These are phyloP conservation scores for Malthinus seriepunctatus DNA, from an alignment of 2,888 invertebrate genomes.

Conservation along the genomic window DNA sequence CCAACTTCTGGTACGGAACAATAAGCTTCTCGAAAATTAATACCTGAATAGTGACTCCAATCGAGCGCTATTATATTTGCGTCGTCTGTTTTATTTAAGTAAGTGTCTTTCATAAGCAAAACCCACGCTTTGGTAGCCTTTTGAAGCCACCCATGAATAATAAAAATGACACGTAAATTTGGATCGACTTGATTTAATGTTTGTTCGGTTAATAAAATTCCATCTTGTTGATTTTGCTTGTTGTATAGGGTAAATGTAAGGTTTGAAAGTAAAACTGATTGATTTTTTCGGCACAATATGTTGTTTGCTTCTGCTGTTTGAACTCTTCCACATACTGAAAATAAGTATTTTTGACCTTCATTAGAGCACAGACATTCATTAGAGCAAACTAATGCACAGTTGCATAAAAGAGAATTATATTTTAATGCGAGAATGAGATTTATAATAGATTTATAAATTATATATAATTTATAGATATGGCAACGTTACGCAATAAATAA, in stretches of 20 bases:
- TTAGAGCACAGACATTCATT: no score
- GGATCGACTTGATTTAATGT: neutral
- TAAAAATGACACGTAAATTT: neutral
- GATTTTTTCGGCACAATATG: no score
- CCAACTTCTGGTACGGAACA: slow-evolving; percentile 1
- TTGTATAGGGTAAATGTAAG: neutral
- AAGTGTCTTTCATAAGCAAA: neutral
- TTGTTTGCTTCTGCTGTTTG: no score
- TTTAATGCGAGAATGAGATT: no score
- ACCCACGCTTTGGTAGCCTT: neutral
- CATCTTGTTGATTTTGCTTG: neutral
- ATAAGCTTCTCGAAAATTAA: neutral
- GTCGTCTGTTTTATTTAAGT: neutral
- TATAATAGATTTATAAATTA: no score
- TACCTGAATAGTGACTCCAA: neutral
- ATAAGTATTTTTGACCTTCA: no score
- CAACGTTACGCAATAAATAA: no score
- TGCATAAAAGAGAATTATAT: no score
- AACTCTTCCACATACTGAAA: no score
- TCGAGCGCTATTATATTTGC: neutral
- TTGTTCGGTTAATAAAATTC: neutral
- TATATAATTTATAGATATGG: no score
- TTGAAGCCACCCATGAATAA: neutral
- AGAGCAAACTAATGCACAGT: no score
- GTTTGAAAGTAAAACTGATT: neutral